Evolutionary conservation across 2,888 invertebrate genomes (phyloP), one percentile per base, ranked within the genome.

Genomic region (Disparrhopalites patrizii): DNA sequence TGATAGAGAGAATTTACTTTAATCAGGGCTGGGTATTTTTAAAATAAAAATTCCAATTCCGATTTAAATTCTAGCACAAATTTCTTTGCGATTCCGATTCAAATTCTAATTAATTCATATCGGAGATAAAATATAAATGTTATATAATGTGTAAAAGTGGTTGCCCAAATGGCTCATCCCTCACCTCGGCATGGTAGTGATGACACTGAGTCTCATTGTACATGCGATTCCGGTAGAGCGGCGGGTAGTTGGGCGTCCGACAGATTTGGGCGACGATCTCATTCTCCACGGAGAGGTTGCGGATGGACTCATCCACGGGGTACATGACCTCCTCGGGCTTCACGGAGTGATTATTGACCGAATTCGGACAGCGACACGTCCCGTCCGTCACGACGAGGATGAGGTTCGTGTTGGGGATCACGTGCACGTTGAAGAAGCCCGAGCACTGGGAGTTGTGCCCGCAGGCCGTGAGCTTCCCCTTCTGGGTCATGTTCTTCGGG

Each of bases 341-440:
- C 27, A 73, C 69, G 18, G 63, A 69, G 27, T 68, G 50, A 28
- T 47, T 57, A 18, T 56, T 70, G 63, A 65, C 67, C 62, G 69
- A 68, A 23, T 65, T 50, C 10, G 68, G 70, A 57, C 74, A 74
- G 4, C 67, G 72, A 47, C 74, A 74, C 36, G 67, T 69, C 15
- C 74, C 72, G 71, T 93, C 92, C 76, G 93, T 92, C 71, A 92
- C 93, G 70, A 93, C 82, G 71, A 93, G 82, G 76, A 93, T 90
- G 76, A 93, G 82, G 82, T 93, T 93, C 78, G 92, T 93, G 79
- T 91, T 89, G 56, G 88, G 91, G 77, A 93, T 91, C 81, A 91
- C 91, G 78, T 93, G 92, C 64, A 93, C 92, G 81, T 92, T 93
- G 81, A 93, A 93, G 28, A 92, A 92, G 77, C 93, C 90, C 81